These are phyloP conservation scores for Sylvicola fuscatus DNA, from an alignment of 2,888 invertebrate species.

Conservation along the genomic window DNA sequence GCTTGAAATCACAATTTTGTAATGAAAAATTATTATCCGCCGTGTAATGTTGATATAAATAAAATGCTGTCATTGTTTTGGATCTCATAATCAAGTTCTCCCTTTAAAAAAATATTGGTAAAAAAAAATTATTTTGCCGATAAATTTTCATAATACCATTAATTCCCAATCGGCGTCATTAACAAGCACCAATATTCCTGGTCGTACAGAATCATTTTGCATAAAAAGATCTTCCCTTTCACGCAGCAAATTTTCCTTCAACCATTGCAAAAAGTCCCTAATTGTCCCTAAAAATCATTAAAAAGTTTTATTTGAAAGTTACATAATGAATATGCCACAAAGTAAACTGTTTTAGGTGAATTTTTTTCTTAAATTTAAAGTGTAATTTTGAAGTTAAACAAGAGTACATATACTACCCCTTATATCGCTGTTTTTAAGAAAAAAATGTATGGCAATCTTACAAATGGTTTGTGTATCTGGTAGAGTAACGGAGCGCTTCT, in stretches of 20 bases:
- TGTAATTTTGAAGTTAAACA: no score
- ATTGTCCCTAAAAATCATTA: slow-evolving; percentile 36
- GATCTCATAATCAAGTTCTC: slow-evolving; percentile 48
- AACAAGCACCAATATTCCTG: slow-evolving; percentile 83
- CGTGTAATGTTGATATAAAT: slow-evolving; percentile 70
- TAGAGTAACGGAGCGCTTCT: slow-evolving; percentile 43
- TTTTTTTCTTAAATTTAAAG: no score
- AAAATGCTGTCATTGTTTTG: slow-evolving; percentile 47
- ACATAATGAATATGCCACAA: no score
- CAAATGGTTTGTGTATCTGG: slow-evolving; percentile 30
- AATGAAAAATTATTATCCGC: slow-evolving; percentile 38
- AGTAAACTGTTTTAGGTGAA: no score
- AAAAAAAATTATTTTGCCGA: no score
- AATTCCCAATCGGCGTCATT: slow-evolving; percentile 96
- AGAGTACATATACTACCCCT: no score
- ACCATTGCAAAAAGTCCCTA: slow-evolving; percentile 53
- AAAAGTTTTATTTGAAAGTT: no score
- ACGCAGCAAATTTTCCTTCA: slow-evolving; percentile 61
- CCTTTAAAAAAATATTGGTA: slow-evolving; percentile 24
- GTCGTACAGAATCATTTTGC: slow-evolving; percentile 33
- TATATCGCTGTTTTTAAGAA: no score
- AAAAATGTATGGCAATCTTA: slow-evolving; percentile 7
- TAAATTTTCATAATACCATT: slow-evolving; percentile 23
- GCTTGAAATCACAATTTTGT: slow-evolving; percentile 1
- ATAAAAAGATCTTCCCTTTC: slow-evolving; percentile 60